Evolutionary conservation across 2,888 invertebrate genomes (phyloP).

Genomic region (Elmis aenea): DNA sequence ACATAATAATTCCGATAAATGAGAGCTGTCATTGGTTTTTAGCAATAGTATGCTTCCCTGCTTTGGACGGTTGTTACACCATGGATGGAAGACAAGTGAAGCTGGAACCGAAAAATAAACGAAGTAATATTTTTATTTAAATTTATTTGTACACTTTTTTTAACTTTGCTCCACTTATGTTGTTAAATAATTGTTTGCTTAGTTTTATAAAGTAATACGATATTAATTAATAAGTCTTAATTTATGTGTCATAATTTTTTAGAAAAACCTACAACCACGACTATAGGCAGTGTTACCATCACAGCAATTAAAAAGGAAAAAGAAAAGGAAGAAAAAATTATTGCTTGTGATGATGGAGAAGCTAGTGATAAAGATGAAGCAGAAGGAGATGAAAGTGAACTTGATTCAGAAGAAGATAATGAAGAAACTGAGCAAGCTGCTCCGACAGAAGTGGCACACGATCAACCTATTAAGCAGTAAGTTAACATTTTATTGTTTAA

Average conservation of each 20-base stretch:
- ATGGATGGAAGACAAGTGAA: constrained; percentile 61
- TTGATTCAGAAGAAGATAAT: constrained; percentile 50
- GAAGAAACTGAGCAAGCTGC: constrained; percentile 41
- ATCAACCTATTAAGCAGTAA: constrained; percentile 63
- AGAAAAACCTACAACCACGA: constrained; percentile 53
- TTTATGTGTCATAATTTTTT: constrained; percentile 6
- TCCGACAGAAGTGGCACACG: constrained; percentile 36
- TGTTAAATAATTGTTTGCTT: not conserved
- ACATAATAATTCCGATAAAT: constrained; percentile 94
- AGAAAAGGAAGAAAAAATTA: constrained; percentile 50
- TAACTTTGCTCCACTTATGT: constrained; percentile 1
- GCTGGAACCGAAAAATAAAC: constrained; percentile 43
- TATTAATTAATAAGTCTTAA: constrained; percentile 1
- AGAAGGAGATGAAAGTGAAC: constrained; percentile 72
- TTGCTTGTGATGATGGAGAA: constrained; percentile 65
- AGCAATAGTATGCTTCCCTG: constrained; percentile 93
- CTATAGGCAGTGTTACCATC: constrained; percentile 66
- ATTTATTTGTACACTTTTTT: constrained; percentile 12
- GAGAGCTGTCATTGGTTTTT: constrained; percentile 98
- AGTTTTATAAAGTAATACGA: not conserved
- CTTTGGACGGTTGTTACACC: constrained; percentile 66
- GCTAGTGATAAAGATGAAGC: constrained; percentile 64
- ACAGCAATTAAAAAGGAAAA: constrained; percentile 50
- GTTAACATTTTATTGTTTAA: constrained; percentile 37
- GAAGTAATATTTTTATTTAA: constrained; percentile 44